A percentile compares a stretch with the other conserved stretches of the same genome.
phyloP scores from a whole-genome alignment of 2,113 vertebrate genomes.

The Cheirogaleus medius region DNA sequence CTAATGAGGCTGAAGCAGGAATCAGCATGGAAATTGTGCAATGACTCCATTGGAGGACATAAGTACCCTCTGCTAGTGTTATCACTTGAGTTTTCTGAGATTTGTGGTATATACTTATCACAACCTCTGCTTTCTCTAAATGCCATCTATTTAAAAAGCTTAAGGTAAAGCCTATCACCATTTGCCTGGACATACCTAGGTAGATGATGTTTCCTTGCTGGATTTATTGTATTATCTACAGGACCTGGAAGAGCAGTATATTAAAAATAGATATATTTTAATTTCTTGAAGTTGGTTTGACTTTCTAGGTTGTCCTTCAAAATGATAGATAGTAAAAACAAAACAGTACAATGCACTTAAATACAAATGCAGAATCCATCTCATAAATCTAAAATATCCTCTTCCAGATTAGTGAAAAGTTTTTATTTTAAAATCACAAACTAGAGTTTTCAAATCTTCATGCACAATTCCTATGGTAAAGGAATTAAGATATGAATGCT shows the following conservation, averaged over 20 bases:
- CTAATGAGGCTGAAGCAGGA: neutral
- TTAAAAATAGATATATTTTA: constrained; percentile 1
- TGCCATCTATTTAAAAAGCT: neutral
- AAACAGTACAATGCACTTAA: neutral
- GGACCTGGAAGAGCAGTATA: neutral
- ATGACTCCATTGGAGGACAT: neutral
- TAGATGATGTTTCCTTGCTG: neutral
- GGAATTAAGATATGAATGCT: neutral
- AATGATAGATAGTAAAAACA: neutral
- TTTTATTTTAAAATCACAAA: neutral
- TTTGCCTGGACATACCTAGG: neutral
- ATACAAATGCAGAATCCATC: neutral
- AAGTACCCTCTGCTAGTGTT: neutral
- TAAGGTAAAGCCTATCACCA: neutral
- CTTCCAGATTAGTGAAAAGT: neutral
- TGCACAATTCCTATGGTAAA: neutral
- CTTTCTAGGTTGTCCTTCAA: neutral
- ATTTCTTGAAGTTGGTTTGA: constrained; percentile 3
- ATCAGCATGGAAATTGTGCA: neutral
- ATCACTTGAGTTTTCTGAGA: neutral
- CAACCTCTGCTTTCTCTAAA: neutral
- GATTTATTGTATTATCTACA: neutral
- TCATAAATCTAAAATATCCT: neutral
- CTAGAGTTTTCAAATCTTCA: neutral
- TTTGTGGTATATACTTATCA: neutral